Conservation (phyloP, 2,888 invertebrate genomes). For the Papilio elwesi region DNA sequence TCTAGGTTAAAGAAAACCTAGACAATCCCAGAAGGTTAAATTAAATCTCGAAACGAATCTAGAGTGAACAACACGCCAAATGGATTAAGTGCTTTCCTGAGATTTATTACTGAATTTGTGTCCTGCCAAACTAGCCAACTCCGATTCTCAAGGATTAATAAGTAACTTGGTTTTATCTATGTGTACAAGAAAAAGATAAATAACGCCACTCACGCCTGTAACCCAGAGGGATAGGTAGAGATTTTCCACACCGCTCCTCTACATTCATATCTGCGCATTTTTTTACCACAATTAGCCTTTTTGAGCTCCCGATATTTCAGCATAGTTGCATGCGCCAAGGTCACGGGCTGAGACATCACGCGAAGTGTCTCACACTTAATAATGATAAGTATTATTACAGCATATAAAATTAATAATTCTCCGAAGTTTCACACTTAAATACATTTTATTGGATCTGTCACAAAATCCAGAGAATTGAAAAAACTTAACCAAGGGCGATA, state of each 20-base stretch:
- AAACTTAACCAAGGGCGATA: no score
- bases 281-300: no score
- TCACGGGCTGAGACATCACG: no score
- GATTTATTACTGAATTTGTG: constrained; percentile 29
- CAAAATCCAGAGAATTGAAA: no score
- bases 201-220: neutral
- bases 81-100: constrained; percentile 6
- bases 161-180: neutral
- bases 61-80: constrained; percentile 9
- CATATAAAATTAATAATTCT: no score
- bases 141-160: constrained; percentile 6
- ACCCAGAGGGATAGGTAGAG: neutral
- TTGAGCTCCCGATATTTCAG: no score
- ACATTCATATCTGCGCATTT: neutral
- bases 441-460: no score
- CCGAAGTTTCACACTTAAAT: no score
- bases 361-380: no score
- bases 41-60: constrained; percentile 17
- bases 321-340: no score
- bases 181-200: neutral
- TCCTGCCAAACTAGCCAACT: constrained; percentile 15
- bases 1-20: constrained; percentile 6
- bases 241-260: neutral
- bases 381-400: no score
- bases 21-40: neutral